Percentiles rank a stretch among this genome's conserved stretches.
phyloP scores from a whole-genome alignment of 1,140 invertebrate genomes.

The Berghia stephanieae region DNA sequence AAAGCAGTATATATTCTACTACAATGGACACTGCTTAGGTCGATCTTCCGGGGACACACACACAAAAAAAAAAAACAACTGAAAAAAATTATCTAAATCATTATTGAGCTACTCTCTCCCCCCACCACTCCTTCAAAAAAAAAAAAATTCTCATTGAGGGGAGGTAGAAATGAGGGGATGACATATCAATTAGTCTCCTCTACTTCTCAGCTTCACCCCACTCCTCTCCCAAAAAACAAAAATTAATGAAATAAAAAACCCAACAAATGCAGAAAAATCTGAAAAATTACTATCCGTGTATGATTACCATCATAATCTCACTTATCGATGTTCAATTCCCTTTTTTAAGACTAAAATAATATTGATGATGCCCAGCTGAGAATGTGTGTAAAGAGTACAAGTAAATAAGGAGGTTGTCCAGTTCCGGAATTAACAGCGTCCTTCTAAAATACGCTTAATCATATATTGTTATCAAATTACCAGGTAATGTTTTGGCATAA shows the following conservation, averaged over 20 bases:
- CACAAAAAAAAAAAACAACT: neutral
- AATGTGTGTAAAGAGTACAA: neutral
- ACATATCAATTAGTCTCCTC: too few species aligned
- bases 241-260: neutral
- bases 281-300: neutral
- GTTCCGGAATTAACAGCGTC: neutral
- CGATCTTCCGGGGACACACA: neutral
- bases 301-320: neutral
- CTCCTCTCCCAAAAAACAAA: neutral
- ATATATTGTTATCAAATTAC: too few species aligned
- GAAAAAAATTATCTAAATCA: too few species aligned
- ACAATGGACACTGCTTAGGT: neutral
- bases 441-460: too few species aligned
- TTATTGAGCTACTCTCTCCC: too few species aligned
- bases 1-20: neutral
- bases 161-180: too few species aligned
- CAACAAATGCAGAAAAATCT: too few species aligned
- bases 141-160: too few species aligned
- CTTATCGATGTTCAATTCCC: neutral
- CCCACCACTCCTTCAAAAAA: too few species aligned
- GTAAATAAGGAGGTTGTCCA: neutral
- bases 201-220: too few species aligned
- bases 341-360: neutral
- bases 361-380: neutral
- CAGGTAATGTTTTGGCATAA: slow-evolving; percentile 58